These are phyloP conservation scores for Panthera uncia DNA, from an alignment of 2,113 vertebrate genomes.

Conservation along the genomic window DNA sequence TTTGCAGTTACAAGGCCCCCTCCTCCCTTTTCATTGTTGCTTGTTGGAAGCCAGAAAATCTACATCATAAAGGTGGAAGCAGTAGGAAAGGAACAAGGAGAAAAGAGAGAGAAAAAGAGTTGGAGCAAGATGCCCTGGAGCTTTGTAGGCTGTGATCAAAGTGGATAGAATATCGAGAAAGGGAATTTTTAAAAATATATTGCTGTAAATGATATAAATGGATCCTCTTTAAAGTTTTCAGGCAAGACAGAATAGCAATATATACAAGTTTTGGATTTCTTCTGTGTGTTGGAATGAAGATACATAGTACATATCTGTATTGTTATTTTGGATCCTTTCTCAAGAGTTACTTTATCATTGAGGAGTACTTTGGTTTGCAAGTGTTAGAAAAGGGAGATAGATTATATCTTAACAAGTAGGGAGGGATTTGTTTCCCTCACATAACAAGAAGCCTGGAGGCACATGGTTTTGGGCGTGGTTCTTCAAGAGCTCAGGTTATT, in stretches of 20 bases:
- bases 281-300: constrained; percentile 6
- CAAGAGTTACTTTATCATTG: not conserved
- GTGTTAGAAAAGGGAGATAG: not conserved
- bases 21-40: not conserved
- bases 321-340: constrained; percentile 25
- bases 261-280: not conserved
- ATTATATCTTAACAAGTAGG: not conserved
- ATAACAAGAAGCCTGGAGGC: not conserved
- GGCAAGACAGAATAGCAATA: not conserved
- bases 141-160: not conserved
- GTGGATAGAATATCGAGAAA: not conserved
- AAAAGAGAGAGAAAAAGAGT: not conserved
- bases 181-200: not conserved
- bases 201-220: not conserved
- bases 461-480: not conserved
- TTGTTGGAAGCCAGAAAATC: not conserved
- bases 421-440: not conserved
- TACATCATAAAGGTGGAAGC: not conserved
- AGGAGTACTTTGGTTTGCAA: not conserved
- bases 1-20: not conserved
- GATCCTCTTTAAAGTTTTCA: not conserved
- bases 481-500: not conserved
- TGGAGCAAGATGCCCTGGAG: too few relatives aligned
- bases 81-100: not conserved
- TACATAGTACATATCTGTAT: not conserved